Evolutionary conservation across 2,888 invertebrate species (phyloP).

Genomic region (Macaria notata): DNA sequence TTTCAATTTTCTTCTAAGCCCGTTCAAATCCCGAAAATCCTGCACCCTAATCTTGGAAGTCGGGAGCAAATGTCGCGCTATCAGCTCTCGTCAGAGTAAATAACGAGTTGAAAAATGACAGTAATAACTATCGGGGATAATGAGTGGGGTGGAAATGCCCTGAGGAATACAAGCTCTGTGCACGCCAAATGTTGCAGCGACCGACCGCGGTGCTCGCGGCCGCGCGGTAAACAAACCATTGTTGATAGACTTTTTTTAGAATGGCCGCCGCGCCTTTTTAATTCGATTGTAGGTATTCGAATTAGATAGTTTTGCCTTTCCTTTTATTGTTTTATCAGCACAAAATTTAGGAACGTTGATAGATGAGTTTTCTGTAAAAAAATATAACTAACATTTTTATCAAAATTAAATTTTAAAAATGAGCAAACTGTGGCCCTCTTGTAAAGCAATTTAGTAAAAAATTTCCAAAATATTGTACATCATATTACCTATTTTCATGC

Average conservation of each 20-base stretch:
- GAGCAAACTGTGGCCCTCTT: too few species aligned
- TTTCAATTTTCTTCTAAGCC: conserved; percentile 74
- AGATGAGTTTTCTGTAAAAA: too few species aligned
- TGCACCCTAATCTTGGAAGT: conserved; percentile 72
- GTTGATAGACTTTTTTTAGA: conserved; percentile 36
- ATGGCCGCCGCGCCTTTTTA: too few species aligned
- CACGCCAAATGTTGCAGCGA: conserved; percentile 73
- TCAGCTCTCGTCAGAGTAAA: conserved; percentile 79
- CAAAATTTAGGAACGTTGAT: too few species aligned
- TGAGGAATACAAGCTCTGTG: conserved; percentile 68
- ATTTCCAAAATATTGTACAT: too few species aligned
- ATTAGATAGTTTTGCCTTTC: too few species aligned
- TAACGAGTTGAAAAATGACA: conserved; percentile 83
- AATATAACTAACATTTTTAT: too few species aligned
- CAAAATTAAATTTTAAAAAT: too few species aligned
- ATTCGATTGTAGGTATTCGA: too few species aligned
- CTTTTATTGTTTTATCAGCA: too few species aligned
- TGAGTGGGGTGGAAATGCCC: conserved; percentile 79
- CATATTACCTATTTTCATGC: too few species aligned
- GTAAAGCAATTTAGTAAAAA: too few species aligned
- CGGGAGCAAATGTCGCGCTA: conserved; percentile 76
- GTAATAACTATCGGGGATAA: conserved; percentile 80
- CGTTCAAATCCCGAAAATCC: conserved; percentile 64
- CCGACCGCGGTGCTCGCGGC: conserved; percentile 36
- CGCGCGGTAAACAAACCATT: conserved; percentile 64